These are phyloP conservation scores for Orientallactaga bullata DNA, from an alignment of 2,113 vertebrate species.

Conservation along the genomic window DNA sequence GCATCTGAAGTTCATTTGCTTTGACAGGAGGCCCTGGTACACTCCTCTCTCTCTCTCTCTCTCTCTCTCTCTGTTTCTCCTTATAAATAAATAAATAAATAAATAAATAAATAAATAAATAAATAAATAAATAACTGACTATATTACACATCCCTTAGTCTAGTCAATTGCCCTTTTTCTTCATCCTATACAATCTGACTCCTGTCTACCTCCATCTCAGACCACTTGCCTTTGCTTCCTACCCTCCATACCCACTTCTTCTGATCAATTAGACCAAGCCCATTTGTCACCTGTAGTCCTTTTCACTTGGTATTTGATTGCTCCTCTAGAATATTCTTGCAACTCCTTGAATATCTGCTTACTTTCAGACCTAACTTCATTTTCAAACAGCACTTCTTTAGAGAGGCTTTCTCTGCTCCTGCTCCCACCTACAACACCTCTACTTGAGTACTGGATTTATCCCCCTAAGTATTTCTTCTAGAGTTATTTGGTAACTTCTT, in stretches of 20 bases:
- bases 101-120: too few species aligned
- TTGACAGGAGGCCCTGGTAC: too few species aligned
- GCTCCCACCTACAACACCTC: background rate
- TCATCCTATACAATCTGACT: background rate
- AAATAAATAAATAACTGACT: background rate
- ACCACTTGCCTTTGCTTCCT: background rate
- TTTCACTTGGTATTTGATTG: background rate
- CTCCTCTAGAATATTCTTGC: background rate
- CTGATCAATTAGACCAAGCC: background rate
- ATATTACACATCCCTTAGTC: background rate
- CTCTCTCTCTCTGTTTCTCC: too few species aligned
- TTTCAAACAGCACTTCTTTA: background rate
- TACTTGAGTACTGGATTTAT: background rate
- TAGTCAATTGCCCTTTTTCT: background rate
- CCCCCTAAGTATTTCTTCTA: background rate
- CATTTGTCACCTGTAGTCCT: background rate
- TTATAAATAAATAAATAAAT: too few species aligned
- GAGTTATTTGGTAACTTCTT: background rate
- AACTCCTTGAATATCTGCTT: background rate
- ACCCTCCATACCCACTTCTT: background rate
- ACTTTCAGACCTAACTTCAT: slow-evolving; percentile 8
- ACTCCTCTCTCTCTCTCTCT: too few species aligned
- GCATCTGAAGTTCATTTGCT: too few species aligned
- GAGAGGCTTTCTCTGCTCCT: background rate
- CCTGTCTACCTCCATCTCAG: background rate